Base-by-base conservation (phyloP, 2,113 vertebrate species). In the Aegithalos caudatus region DNA sequence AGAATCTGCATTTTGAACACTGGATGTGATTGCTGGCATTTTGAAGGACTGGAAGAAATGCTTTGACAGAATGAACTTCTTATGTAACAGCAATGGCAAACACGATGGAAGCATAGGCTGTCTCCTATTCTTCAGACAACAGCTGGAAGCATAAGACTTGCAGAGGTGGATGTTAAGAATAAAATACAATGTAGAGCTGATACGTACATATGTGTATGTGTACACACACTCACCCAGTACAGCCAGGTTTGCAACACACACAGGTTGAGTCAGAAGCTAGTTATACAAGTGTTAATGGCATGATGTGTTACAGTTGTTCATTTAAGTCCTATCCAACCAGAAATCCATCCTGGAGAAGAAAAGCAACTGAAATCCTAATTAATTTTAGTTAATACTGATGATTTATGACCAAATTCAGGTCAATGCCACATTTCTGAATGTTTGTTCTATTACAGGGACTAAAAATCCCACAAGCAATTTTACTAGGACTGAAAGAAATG, bases 171-270 rank as follows among this genome's bases (percentile, higher is more conserved):
- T 79, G 11, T 22, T 35, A 50, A 70, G 57, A 69, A 53, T n/a
- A 48, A 81, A 50, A 90, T 8, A 28, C 8, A 74, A 71, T 4
- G 15, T 20, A 71, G 37, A 88, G 25, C 29, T 66, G 45, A 9
- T 45, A 45, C 2, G n/a, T 42, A 47, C 12, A 6, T 11, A 12
- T 5, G 4, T n/a, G 4, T 8, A 38, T 10, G 4, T 9, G n/a
- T 5, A 53, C 23, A 83, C 35, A 71, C 24, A 40, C 6, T 40
- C 11, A 47, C 5, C 37, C 69, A 31, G 57, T 33, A 62, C 7
- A 48, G 11, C 9, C 54, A 78, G 20, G 31, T 72, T 72, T 72
- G 11, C 28, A 93, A 57, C 40, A 31, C 62, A 51, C 37, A 50
- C 3, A 61, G 29, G 72, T n/a, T 7, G 7, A 66, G 29, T 27